A percentile compares a stretch with the other conserved stretches of the same genome.
Conservation (phyloP, 2,888 invertebrate genomes). For the Temnothorax rugatulus region DNA sequence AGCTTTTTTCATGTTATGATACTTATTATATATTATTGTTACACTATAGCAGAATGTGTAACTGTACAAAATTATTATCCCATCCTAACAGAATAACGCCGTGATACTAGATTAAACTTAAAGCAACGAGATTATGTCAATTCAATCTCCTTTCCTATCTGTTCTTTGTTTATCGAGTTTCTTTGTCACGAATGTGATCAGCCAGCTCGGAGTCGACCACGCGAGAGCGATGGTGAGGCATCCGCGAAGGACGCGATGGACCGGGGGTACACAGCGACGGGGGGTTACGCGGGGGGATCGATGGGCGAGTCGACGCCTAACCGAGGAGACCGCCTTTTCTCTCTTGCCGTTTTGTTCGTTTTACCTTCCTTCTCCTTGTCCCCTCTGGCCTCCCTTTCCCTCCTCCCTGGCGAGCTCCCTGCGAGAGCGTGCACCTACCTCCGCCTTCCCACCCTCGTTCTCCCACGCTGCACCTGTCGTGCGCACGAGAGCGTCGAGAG, state of each 20-base stretch:
- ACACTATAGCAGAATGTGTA: too few species aligned
- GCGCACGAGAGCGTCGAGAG: slow-evolving; percentile 66
- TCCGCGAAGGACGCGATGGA: slow-evolving; percentile 48
- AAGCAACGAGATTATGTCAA: background rate
- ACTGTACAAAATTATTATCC: too few species aligned
- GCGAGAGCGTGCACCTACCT: slow-evolving; percentile 43
- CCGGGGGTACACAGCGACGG: slow-evolving; percentile 58
- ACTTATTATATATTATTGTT: too few species aligned
- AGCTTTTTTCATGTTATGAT: too few species aligned
- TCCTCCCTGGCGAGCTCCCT: slow-evolving; percentile 53
- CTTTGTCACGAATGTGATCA: slow-evolving; percentile 44
- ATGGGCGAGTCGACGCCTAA: slow-evolving; percentile 83
- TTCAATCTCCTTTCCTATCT: background rate
- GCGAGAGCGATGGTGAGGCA: slow-evolving; percentile 70
- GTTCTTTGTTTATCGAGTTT: slow-evolving; percentile 36
- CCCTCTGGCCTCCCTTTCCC: slow-evolving; percentile 48
- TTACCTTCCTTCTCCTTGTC: slow-evolving; percentile 70
- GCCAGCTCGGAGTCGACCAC: slow-evolving; percentile 60
- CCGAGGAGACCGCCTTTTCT: slow-evolving; percentile 83
- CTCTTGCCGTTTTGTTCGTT: slow-evolving; percentile 69
- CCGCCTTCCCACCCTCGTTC: slow-evolving; percentile 72
- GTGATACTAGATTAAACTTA: background rate
- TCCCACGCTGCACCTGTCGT: slow-evolving; percentile 85
- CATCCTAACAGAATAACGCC: too few species aligned
- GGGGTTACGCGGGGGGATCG: slow-evolving; percentile 77